Base-by-base conservation (phyloP, 2,888 invertebrate species). In the Drosophila prostipennis region DNA sequence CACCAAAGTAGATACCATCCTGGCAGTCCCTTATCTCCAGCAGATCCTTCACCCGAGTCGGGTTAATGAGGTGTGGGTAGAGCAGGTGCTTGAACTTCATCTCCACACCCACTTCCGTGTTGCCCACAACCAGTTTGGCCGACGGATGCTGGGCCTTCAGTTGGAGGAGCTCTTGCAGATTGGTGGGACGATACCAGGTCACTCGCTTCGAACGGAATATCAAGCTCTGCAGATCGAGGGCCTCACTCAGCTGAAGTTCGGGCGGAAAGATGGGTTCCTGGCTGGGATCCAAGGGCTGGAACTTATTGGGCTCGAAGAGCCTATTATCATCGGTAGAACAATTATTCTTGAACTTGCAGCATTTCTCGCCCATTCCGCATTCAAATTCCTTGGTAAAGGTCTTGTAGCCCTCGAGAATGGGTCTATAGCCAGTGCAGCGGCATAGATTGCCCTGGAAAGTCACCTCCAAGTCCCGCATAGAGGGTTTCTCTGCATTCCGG, bases 181-280 rank as follows among this genome's bases (percentile, higher is more conserved):
- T 93, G 3, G 92, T 94, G 0, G 98, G 98, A 53, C 97, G 93
- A 83, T 95, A 94, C 97, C 97, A 98, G 26, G 94, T 93, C 0
- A 95, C 94, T 59, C 94, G 93, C 57, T 94, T 93, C 0, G 95
- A 95, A 29, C 93, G 92, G 64, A 95, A 94, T 39, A 93, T 89
- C 61, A 96, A 90, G 87, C 93, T 94, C 61, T 95, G 93, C 29
- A 92, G 91, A 79, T 96, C 95, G 54, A 93, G 93, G 34, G 92
- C 86, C 32, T 93, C 89, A 1, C 93, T 93, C 60, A 96, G 90
- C 90, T 95, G 95, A 57, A 98, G 92, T 90, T 98, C 97, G 4
- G 98, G 96, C 14, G 98, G 98, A 89, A 98, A 98, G 79, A 98
- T 98, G 2, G 96, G 95, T 91, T 98, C 98, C 91, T 98, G 98